These are phyloP conservation scores for Hylaeus volcanicus DNA, from an alignment of 1,140 invertebrate species.

Conservation along the genomic window DNA sequence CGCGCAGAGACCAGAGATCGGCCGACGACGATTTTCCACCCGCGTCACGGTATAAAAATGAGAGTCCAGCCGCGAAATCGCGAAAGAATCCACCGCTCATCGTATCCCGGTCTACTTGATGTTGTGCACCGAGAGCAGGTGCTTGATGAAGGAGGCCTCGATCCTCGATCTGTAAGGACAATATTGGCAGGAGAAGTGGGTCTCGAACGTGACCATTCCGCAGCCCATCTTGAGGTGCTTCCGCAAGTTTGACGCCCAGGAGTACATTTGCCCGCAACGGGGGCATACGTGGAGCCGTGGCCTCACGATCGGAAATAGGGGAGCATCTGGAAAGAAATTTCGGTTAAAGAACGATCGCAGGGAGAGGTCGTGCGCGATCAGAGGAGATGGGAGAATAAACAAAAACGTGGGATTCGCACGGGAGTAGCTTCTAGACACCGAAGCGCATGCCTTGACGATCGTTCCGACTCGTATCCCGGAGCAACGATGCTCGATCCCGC, in stretches of 20 bases:
- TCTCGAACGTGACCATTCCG: constrained; percentile 79
- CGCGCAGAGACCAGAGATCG: no score
- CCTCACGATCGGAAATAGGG: constrained; percentile 77
- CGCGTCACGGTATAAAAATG: neutral
- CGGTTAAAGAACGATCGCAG: constrained; percentile 34
- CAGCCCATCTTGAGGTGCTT: constrained; percentile 79
- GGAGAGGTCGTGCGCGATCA: neutral
- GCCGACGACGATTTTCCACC: no score
- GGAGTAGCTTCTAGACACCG: constrained; percentile 67
- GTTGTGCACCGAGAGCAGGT: constrained; percentile 78
- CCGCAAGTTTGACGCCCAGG: constrained; percentile 80
- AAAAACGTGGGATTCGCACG: constrained; percentile 1
- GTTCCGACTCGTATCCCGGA: constrained; percentile 1
- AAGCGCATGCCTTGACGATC: constrained; percentile 70
- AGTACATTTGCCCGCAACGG: constrained; percentile 80
- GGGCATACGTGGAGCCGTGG: constrained; percentile 77
- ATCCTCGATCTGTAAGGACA: constrained; percentile 81
- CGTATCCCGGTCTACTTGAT: constrained; percentile 73
- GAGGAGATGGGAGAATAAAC: neutral
- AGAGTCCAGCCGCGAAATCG: neutral
- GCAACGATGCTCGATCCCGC: no score
- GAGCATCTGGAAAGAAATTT: constrained; percentile 76
- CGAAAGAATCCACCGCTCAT: neutral
- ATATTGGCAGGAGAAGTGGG: constrained; percentile 81
- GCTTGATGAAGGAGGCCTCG: constrained; percentile 79